Base-by-base conservation (phyloP, 2,113 vertebrate genomes). In the Mormyrus lacerda region DNA sequence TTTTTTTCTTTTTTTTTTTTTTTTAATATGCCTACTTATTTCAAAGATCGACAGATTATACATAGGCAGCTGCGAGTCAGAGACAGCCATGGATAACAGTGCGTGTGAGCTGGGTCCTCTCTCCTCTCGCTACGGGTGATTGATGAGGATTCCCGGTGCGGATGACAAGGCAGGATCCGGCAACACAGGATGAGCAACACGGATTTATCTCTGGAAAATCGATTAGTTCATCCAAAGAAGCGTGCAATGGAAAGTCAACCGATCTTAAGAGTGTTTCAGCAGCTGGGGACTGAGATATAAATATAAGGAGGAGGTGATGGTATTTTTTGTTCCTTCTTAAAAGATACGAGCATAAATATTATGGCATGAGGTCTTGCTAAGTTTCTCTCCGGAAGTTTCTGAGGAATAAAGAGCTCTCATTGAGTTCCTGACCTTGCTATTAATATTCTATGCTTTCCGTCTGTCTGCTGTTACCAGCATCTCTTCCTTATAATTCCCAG, bases 191-290 rank as follows among this genome's bases (percentile, higher is more conserved):
- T 82, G 91, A 50, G 87, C 89, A 93, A 93, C 93, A 90, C 92
- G 92, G 91, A 94, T 94, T 94, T 93, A 94, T 94, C 93, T 92
- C 86, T 90, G 90, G 89, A 90, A 94, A 93, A 94, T 94, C 93
- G 92, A 93, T 94, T 92, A 92, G 90, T 89, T 55, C 82, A 90
- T 85, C 91, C 85, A 6, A 79, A 50, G 55, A 89, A 39, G 39
- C 44, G 39, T 87, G 90, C 50, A 35, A 39, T 39, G 42, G 47
- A 88, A 69, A 90, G 88, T 84, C 87, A 44, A 87, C 88, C 89
- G 27, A 35, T 89, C 65, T 61, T 76, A 55, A 87, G 50, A 48
- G 51, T 11, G 48, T 89, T 90, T 89, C 88, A 87, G 87, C 84
- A 51, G 45, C 21, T 45, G 61, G 82, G 69, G 42, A 35, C 51